A percentile compares a stretch with the other conserved stretches of the same genome.
These are phyloP conservation scores for Atrichornis clamosus DNA, from an alignment of 2,113 vertebrate genomes.

Conservation along the genomic window DNA sequence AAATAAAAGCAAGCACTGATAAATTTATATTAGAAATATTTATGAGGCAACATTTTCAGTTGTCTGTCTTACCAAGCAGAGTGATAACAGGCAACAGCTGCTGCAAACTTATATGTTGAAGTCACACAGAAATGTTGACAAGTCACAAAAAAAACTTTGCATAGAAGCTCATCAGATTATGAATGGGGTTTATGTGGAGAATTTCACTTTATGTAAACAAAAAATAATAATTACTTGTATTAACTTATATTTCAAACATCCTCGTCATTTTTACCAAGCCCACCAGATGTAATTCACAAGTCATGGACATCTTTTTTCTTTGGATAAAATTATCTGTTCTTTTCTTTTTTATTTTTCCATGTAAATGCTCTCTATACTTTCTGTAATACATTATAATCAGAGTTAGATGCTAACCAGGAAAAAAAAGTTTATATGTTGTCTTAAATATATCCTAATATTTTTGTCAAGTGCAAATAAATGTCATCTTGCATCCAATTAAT, in stretches of 20 bases:
- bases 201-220: neutral
- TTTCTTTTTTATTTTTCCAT: accelerated
- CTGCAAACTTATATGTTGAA: constrained; percentile 9
- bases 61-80: neutral
- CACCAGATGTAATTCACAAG: neutral
- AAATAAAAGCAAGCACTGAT: neutral
- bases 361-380: neutral
- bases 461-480: neutral
- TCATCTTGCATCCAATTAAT: neutral
- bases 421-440: neutral
- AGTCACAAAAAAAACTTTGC: neutral
- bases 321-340: neutral
- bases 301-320: too few relatives aligned
- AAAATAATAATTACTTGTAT: neutral
- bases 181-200: neutral
- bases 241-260: neutral
- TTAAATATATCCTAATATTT: neutral
- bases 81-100: constrained; percentile 37
- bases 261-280: neutral
- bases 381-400: neutral
- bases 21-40: constrained; percentile 21
- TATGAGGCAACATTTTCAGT: neutral
- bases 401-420: neutral
- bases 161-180: neutral
- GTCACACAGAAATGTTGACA: neutral